These are phyloP conservation scores for Lingula anatina DNA, from an alignment of 2,888 invertebrate species.

Conservation along the genomic window DNA sequence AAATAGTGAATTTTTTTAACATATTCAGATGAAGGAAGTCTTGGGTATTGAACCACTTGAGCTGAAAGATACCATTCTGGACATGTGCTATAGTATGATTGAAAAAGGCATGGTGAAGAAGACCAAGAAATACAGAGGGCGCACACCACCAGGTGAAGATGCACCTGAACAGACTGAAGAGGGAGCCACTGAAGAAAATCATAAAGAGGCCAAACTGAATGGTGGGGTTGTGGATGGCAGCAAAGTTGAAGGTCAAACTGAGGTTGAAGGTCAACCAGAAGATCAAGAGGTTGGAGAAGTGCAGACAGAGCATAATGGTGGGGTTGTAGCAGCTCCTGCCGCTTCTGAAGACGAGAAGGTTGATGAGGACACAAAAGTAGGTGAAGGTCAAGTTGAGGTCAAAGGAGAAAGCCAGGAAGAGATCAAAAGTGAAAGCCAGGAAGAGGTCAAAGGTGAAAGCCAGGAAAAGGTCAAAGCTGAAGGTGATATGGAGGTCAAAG, in stretches of 20 bases:
- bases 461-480: no score
- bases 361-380: no score
- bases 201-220: neutral
- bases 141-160: constrained; percentile 1
- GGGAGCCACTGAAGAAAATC: neutral
- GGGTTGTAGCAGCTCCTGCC: no score
- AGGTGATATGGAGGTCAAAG: no score
- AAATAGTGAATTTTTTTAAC: no score
- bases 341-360: no score
- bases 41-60: constrained; percentile 53
- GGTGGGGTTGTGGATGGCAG: neutral
- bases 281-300: neutral
- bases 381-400: no score
- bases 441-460: no score
- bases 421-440: no score
- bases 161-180: constrained; percentile 4
- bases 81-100: constrained; percentile 56
- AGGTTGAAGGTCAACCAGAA: neutral
- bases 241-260: neutral
- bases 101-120: constrained; percentile 54
- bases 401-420: no score
- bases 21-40: constrained; percentile 51
- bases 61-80: constrained; percentile 53
- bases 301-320: no score
- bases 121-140: constrained; percentile 31